Conservation (phyloP, 2,888 invertebrate species). For the Druceiella hillmani region DNA sequence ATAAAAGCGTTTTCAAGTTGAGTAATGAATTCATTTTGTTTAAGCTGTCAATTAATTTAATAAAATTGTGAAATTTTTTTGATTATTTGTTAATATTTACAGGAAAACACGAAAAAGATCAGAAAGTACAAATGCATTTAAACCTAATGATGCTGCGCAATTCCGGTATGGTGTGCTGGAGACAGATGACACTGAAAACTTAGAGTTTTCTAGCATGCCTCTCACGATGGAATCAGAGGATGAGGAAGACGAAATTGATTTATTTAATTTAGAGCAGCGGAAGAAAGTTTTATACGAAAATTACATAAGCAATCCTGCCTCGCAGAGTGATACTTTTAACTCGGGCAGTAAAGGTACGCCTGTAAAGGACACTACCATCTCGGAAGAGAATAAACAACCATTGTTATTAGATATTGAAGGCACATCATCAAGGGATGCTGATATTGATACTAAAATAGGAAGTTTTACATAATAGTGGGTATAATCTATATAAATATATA, state of each 20-base stretch:
- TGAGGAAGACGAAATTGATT: conserved; percentile 47
- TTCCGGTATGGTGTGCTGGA: conserved; percentile 49
- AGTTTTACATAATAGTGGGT: too few relatives aligned
- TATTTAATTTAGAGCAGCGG: conserved; percentile 46
- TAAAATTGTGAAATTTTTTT: conserved; percentile 4
- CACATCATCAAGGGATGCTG: too few relatives aligned
- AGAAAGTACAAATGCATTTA: conserved; percentile 33
- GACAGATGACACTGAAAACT: conserved; percentile 43
- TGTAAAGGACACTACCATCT: too few relatives aligned
- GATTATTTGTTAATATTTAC: too few relatives aligned
- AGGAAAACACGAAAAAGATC: conserved; percentile 38
- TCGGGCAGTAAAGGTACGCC: too few relatives aligned
- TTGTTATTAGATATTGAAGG: too few relatives aligned
- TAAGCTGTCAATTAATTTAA: not conserved
- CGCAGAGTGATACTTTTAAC: too few relatives aligned
- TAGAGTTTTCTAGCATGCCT: conserved; percentile 42
- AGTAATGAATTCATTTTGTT: not conserved
- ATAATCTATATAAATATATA: too few relatives aligned
- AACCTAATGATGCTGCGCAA: conserved; percentile 39
- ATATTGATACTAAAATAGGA: too few relatives aligned
- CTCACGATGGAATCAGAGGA: conserved; percentile 49
- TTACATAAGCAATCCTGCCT: too few relatives aligned
- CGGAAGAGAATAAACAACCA: too few relatives aligned
- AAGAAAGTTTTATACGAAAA: too few relatives aligned
- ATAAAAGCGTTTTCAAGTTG: not conserved